Base-by-base conservation (phyloP, 2,797 vertebrate species). In the Hypotaenidia okinawae region DNA sequence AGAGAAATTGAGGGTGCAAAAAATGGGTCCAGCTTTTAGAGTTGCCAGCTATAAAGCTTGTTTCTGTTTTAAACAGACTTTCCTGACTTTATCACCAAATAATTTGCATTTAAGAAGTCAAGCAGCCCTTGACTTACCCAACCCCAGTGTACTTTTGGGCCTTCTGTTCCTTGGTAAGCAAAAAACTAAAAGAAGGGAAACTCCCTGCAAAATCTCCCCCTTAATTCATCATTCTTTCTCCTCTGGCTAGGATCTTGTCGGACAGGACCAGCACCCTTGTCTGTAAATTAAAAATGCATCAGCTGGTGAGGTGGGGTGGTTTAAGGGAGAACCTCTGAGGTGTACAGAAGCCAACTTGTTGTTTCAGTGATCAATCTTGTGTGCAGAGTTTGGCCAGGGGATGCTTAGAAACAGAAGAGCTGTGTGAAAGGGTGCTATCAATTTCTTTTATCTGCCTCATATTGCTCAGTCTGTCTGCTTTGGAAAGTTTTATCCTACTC, bases 381-480 rank as follows among this genome's bases (percentile, higher is more conserved):
- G 62, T 72, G 10, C 5, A 0, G 32, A 23, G 25, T 75, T 83
- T 82, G 95, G 83, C 89, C 84, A 86, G 89, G 91, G 89, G 70
- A 55, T 75, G 76, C 91, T 88, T 75, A 69, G 89, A 78, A 92
- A 10, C 84, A 73, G 28, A n/a, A 49, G 89, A 84, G 49, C 91
- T 92, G 13, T 2, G 0, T 82, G 63, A n/a, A 92, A 89, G 69
- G 82, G 78, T 81, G 39, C 93, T 59, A 91, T 77, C 76, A 79
- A 84, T 96, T 96, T 91, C 59, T 76, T 96, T 91, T 92, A 91
- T 96, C 91, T 93, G 75, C 73, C 52, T 94, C 66, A 32, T 84
- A 90, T 87, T 93, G 92, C 90, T 96, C 74, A 64, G 33, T 88
- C 85, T 94, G 91, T 94, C 95, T 96, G 64, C 8, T 95, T 85